Percentiles rank a stretch among this genome's conserved stretches.
Conservation (phyloP, 2,113 vertebrate genomes). For the Lampris incognitus region DNA sequence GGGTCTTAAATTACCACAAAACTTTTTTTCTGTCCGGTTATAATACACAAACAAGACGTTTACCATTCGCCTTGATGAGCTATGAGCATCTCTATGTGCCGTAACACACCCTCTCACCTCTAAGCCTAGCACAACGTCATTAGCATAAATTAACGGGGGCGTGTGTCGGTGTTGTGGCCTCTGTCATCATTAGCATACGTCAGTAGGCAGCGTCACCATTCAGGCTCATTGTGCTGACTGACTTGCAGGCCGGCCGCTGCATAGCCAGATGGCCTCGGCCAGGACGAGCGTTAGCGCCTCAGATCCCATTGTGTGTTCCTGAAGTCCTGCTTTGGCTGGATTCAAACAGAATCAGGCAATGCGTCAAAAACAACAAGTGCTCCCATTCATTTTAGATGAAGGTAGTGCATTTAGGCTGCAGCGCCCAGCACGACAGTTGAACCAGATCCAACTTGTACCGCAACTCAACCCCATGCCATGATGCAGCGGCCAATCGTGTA, state of each 20-base stretch:
- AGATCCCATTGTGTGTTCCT: conserved; percentile 44
- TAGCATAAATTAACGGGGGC: conserved; percentile 10
- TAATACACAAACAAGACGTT: background rate
- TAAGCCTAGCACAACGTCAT: conserved; percentile 19
- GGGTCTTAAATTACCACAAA: background rate
- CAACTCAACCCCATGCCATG: too few species aligned
- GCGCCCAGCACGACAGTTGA: too few species aligned
- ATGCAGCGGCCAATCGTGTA: too few species aligned
- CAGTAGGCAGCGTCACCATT: conserved; percentile 22
- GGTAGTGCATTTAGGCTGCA: too few species aligned
- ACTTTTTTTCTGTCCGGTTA: background rate
- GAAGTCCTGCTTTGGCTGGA: background rate
- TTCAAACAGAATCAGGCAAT: too few species aligned
- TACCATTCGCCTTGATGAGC: background rate
- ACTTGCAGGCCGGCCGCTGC: conserved; percentile 15
- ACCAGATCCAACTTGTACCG: too few species aligned
- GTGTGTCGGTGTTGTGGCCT: background rate
- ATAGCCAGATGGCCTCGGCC: conserved; percentile 60
- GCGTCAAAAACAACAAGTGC: too few species aligned
- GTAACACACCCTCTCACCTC: background rate
- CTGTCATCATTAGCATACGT: conserved; percentile 37
- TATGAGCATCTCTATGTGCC: background rate
- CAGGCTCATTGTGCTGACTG: conserved; percentile 34
- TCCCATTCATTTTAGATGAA: too few species aligned
- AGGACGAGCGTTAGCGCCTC: conserved; percentile 34